These are phyloP conservation scores for Oxystoma pomonae DNA, from an alignment of 2,888 invertebrate species.

Conservation along the genomic window DNA sequence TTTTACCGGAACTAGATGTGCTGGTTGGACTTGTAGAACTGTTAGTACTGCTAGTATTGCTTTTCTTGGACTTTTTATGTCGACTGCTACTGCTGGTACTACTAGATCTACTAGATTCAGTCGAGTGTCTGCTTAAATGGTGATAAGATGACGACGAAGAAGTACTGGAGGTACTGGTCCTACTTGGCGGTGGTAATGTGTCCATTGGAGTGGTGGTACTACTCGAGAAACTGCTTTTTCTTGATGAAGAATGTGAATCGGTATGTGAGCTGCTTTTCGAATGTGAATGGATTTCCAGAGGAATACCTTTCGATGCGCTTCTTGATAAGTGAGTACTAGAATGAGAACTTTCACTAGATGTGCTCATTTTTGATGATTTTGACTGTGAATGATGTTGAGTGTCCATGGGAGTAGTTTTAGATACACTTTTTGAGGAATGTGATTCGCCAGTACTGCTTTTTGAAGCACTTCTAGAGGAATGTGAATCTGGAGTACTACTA, in stretches of 20 bases:
- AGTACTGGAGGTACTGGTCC: neutral
- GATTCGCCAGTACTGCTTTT: neutral
- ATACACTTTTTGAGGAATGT: neutral
- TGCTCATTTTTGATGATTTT: neutral
- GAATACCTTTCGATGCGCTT: neutral
- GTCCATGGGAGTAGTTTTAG: neutral
- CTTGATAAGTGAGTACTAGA: neutral
- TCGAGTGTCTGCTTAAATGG: conserved; percentile 7
- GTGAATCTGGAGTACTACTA: conserved; percentile 4
- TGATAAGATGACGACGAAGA: conserved; percentile 15
- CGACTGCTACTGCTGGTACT: neutral
- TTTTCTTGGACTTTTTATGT: neutral
- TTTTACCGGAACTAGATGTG: conserved; percentile 31
- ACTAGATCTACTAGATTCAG: neutral
- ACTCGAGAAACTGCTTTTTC: neutral
- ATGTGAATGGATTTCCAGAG: neutral
- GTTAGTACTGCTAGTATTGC: conserved; percentile 5
- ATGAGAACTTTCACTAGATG: neutral
- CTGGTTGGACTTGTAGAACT: conserved; percentile 21
- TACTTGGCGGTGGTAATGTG: conserved; percentile 13
- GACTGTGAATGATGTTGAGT: neutral
- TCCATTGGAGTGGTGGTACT: conserved; percentile 16
- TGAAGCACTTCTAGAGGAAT: conserved; percentile 15
- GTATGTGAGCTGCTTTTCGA: neutral
- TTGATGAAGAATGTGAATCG: conserved; percentile 7